Conservation (phyloP, 2,888 invertebrate species). For the Seira sanloemensis region DNA sequence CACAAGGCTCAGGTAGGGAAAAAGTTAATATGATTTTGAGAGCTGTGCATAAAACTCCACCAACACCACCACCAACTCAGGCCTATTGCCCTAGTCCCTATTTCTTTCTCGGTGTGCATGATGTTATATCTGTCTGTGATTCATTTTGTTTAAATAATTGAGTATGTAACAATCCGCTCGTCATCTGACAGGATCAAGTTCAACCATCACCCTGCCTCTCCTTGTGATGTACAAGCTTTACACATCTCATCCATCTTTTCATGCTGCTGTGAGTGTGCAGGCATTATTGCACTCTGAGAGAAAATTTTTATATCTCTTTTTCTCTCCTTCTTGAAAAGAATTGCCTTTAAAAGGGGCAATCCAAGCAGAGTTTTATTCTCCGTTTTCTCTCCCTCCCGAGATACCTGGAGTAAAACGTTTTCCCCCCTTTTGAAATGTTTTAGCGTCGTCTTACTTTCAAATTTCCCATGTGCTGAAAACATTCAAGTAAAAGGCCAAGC, state of each 20-base stretch:
- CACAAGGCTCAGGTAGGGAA: too few species aligned
- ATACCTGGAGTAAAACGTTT: too few species aligned
- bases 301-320: background rate
- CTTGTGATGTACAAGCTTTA: background rate
- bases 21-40: too few species aligned
- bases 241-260: background rate
- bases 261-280: background rate
- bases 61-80: too few species aligned
- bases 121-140: background rate
- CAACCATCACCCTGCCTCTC: background rate
- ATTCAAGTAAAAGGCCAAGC: background rate
- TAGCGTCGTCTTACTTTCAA: too few species aligned
- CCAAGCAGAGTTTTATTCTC: background rate
- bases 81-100: too few species aligned
- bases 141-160: background rate
- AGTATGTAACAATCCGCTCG: background rate
- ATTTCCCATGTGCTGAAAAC: background rate
- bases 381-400: background rate
- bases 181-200: conserved; percentile 12
- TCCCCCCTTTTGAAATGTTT: too few species aligned
- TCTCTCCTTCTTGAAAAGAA: background rate
- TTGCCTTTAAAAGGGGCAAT: background rate
- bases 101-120: background rate
- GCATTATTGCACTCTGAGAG: background rate
- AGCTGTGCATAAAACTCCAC: too few species aligned